Conservation (phyloP, 2,888 invertebrate genomes). For the Amblyjoppa fuscipennis region DNA sequence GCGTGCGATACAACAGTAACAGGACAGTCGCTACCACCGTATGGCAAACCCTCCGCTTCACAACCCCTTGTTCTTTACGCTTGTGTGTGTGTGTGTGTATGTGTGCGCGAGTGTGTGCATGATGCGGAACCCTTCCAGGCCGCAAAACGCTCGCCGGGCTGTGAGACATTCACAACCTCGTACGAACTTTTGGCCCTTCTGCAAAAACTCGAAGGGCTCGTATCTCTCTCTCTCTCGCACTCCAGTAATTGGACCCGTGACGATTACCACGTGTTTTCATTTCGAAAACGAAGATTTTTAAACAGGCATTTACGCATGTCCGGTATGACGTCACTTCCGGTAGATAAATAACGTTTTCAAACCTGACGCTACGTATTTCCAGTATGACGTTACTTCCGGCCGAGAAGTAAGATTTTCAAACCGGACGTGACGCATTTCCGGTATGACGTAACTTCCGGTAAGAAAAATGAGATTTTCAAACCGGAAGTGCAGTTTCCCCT, state of each 20-base stretch:
- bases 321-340: no score
- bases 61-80: constrained; percentile 52
- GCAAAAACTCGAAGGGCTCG: constrained; percentile 37
- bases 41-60: constrained; percentile 40
- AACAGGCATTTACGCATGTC: no score
- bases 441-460: background rate
- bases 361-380: background rate
- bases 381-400: background rate
- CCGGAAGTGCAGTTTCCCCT: no score
- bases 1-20: constrained; percentile 11
- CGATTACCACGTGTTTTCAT: constrained; percentile 49
- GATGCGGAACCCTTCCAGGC: constrained; percentile 19
- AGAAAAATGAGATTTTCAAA: no score
- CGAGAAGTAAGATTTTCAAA: background rate
- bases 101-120: background rate
- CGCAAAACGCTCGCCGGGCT: constrained; percentile 9
- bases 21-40: constrained; percentile 50
- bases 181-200: constrained; percentile 15
- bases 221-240: constrained; percentile 18
- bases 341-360: background rate
- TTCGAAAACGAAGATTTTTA: background rate
- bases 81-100: constrained; percentile 4
- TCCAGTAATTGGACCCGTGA: constrained; percentile 24
- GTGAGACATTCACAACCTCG: background rate
- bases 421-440: no score